Evolutionary conservation across 2,797 vertebrate genomes (phyloP).

Genomic region (Echeneis naucrates): DNA sequence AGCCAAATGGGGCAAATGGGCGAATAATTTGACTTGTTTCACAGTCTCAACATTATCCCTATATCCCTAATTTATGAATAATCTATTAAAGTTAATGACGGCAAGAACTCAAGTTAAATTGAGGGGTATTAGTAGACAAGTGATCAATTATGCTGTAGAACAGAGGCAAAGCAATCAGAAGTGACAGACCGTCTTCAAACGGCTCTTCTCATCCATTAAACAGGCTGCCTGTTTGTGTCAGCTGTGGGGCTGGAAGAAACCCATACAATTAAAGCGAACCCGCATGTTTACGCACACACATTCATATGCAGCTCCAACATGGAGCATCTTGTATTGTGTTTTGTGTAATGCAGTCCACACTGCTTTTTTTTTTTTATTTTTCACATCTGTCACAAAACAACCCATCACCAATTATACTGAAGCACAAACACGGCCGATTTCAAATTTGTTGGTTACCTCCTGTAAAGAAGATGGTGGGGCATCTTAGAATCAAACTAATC

Average conservation of each 20-base stretch:
- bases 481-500: slow-evolving; percentile 81
- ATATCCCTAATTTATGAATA: slow-evolving; percentile 53
- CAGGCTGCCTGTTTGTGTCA: slow-evolving; percentile 84
- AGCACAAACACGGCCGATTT: slow-evolving; percentile 79
- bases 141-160: slow-evolving; percentile 82
- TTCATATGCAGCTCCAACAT: slow-evolving; percentile 82
- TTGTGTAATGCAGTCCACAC: slow-evolving; percentile 70
- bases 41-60: slow-evolving; percentile 17
- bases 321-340: slow-evolving; percentile 79
- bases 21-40: slow-evolving; percentile 32
- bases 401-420: slow-evolving; percentile 86
- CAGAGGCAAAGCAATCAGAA: slow-evolving; percentile 82
- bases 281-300: slow-evolving; percentile 80
- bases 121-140: slow-evolving; percentile 74
- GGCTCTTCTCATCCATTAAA: slow-evolving; percentile 85
- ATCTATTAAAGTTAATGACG: slow-evolving; percentile 71
- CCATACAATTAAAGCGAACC: slow-evolving; percentile 85
- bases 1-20: slow-evolving; percentile 41
- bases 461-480: slow-evolving; percentile 81
- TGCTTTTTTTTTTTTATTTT: slow-evolving; percentile 63
- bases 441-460: slow-evolving; percentile 83
- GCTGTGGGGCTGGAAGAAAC: slow-evolving; percentile 81
- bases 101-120: slow-evolving; percentile 65
- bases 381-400: slow-evolving; percentile 85
- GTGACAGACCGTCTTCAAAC: slow-evolving; percentile 83